Evolutionary conservation across 2,113 vertebrate species (phyloP).

Genomic region (Psephotus haematonotus): DNA sequence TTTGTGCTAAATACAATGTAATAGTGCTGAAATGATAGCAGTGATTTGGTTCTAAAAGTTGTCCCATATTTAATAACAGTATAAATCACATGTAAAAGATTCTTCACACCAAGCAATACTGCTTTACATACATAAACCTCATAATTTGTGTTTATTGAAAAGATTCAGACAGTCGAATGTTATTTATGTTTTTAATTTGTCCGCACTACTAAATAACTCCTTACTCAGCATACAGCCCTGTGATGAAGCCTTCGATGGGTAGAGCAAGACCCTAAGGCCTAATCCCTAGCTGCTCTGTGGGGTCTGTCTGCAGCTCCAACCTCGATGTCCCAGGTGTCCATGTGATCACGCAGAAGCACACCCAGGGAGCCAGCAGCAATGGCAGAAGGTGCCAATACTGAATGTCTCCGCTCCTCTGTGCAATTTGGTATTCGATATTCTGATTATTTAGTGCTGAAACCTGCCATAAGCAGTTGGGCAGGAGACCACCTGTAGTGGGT

Average conservation of each 20-base stretch:
- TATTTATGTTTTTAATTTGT: conserved; percentile 81
- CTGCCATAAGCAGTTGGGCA: neutral
- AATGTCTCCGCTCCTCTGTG: neutral
- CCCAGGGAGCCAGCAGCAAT: neutral
- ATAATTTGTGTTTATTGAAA: conserved; percentile 77
- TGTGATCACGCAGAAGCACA: neutral
- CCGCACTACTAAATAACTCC: conserved; percentile 67
- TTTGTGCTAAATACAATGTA: conserved; percentile 38
- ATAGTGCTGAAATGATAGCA: conserved; percentile 17
- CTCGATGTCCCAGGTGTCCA: neutral
- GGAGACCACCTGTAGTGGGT: neutral
- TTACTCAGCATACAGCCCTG: neutral
- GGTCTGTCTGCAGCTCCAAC: neutral
- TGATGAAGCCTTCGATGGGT: neutral
- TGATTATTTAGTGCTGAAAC: neutral
- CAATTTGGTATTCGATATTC: fast-evolving
- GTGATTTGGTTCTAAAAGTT: conserved; percentile 18
- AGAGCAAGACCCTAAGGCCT: neutral
- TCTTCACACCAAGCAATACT: conserved; percentile 37
- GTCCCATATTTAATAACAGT: conserved; percentile 21
- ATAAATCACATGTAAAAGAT: conserved; percentile 66
- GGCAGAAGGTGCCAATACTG: neutral
- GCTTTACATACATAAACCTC: conserved; percentile 75
- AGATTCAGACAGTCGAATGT: conserved; percentile 58
- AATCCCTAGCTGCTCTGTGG: neutral